Conservation (phyloP, 2,113 vertebrate genomes). For the Naja naja region DNA sequence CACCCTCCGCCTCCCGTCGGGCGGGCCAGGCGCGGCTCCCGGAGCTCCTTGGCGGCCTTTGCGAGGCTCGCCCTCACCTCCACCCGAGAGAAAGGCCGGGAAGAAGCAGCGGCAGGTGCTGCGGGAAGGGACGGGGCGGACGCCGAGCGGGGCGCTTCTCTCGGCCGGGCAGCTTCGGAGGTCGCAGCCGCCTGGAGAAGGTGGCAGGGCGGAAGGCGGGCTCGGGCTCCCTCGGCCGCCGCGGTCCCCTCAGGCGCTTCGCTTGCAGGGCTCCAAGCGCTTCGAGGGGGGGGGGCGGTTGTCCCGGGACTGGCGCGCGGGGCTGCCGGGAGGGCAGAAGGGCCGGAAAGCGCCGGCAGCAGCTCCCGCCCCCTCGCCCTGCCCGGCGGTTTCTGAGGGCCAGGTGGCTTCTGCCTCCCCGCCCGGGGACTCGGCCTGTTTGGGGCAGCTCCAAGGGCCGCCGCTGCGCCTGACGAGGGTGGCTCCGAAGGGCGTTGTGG, state of each 20-base stretch:
- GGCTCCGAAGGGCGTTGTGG: no score
- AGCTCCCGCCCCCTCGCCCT: no score
- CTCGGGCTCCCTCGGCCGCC: neutral
- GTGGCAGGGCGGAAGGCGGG: no score
- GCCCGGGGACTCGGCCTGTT: neutral
- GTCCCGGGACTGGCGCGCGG: no score
- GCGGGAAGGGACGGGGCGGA: neutral
- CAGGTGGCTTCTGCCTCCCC: neutral
- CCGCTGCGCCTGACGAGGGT: no score
- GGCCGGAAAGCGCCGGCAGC: no score
- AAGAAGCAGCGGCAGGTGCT: neutral
- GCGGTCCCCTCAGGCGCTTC: no score
- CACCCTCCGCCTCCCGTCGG: no score
- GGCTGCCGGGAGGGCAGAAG: no score
- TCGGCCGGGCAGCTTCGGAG: neutral
- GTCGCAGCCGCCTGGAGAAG: no score
- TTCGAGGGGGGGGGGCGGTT: neutral
- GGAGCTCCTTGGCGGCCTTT: no score
- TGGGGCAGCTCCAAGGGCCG: neutral
- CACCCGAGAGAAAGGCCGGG: neutral
- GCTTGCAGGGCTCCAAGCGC: neutral
- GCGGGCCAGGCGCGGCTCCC: no score
- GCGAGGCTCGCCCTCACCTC: conserved; percentile 47
- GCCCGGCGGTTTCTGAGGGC: neutral
- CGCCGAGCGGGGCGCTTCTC: neutral